Base-by-base conservation (phyloP, 2,888 invertebrate genomes). In the Hypomecis punctinalis region DNA sequence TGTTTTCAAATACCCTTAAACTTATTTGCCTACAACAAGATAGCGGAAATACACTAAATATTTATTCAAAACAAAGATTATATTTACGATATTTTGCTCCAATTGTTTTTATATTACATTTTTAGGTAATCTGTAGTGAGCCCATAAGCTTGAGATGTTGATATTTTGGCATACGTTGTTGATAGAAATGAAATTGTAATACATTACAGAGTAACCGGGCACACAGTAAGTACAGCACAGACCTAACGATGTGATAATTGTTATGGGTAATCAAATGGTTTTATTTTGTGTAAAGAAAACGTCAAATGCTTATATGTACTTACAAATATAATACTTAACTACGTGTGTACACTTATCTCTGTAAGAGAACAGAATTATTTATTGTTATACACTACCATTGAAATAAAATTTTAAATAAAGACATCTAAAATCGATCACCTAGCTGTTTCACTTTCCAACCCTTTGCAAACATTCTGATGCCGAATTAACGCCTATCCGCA, bases 391-490 rank as follows among this genome's bases (percentile, higher is more conserved):
- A 90, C 79, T 86, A 90, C 84, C 85, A 88, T 85, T 86, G 82
- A 84, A 87, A 85, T 87, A 76, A 86, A 88, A 89, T 88, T 91
- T 90, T 90, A 88, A 92, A 90, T 91, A 92, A 92, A 92, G 89
- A 89, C 86, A 85, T 77, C 77, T 76, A 81, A 85, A 74, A 80
- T 66, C 67, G 67, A 60, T 64, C 39, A 23, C 11, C 51, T 58
- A 35, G 52, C 56, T 74, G 68, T 76, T 80, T 83, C 48, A 71
- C 71, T 75, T 70, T 47, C 9, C 39, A 39, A 13, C 35, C 40
- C 33, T 42, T 23, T 23, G 23, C 23, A 23, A 23, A 23, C 23
- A 23, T 23, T 23, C 23, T 23, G 23, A 23, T 23, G 23, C 23
- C 23, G 23, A 23, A 23, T 23, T 23, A 23, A 23, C n/a, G n/a